A percentile compares a stretch with the other conserved stretches of the same genome.
phyloP scores from a whole-genome alignment of 2,888 invertebrate genomes.

The Cosmia pyralina region DNA sequence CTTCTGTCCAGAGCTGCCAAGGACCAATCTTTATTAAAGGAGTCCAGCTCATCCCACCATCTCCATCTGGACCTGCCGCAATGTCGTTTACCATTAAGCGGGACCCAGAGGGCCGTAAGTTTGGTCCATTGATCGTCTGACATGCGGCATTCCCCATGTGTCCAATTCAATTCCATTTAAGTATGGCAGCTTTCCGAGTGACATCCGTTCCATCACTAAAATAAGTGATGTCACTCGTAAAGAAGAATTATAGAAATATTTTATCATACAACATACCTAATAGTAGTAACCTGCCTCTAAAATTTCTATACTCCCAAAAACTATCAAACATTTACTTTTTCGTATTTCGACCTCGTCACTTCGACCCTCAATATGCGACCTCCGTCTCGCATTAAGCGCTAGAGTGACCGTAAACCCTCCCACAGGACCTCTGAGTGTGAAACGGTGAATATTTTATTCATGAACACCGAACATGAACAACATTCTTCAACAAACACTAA shows the following conservation, averaged over 20 bases:
- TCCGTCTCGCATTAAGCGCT: slow-evolving; percentile 59
- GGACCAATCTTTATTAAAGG: too few relatives aligned
- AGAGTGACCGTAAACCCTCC: slow-evolving; percentile 63
- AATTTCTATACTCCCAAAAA: neutral
- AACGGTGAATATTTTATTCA: slow-evolving; percentile 77
- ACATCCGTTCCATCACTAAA: too few relatives aligned
- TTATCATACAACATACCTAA: neutral
- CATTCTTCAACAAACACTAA: slow-evolving; percentile 63
- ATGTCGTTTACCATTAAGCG: too few relatives aligned
- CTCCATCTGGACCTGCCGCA: too few relatives aligned
- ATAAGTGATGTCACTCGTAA: too few relatives aligned
- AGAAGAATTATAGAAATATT: neutral
- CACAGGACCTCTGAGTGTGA: slow-evolving; percentile 63
- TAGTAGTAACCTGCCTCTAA: neutral
- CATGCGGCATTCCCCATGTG: too few relatives aligned
- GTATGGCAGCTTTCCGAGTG: too few relatives aligned
- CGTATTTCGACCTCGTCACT: slow-evolving; percentile 12
- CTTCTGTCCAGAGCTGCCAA: too few relatives aligned
- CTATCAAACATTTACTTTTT: slow-evolving; percentile 1
- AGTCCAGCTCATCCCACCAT: too few relatives aligned
- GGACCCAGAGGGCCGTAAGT: too few relatives aligned
- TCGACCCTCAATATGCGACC: slow-evolving; percentile 54
- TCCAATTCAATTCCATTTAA: too few relatives aligned
- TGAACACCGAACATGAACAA: slow-evolving; percentile 72
- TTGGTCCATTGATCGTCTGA: too few relatives aligned